Evolutionary conservation across 2,888 invertebrate genomes (phyloP), one percentile per base, ranked within the genome.

Genomic region (Tinea semifulvella): DNA sequence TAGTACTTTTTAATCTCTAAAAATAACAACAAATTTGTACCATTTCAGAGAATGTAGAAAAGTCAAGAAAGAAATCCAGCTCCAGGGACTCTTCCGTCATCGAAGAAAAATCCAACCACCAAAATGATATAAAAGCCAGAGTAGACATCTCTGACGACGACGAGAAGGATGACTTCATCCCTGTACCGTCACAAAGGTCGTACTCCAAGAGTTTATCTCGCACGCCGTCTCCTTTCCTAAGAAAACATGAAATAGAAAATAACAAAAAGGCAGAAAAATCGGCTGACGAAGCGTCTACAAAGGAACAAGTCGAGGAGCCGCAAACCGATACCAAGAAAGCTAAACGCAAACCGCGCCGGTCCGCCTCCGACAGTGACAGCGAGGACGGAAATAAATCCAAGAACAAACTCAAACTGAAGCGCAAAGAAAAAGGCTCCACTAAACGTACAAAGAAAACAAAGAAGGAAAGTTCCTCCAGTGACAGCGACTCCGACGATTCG

Each of bases 191-290:
- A 11, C 51, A 68, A 46, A 65, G 77, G 25, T 76, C 88, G 61
- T 89, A 87, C 63, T 89, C 89, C 16, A 84, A 85, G 63, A 92
- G 92, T 58, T 80, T 92, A 35, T 93, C 93, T n/a, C 85, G 92
- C 50, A 93, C 92, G 1, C 92, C 93, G 10, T 92, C 93, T 11
- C 92, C 93, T 35, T 92, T 93, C 68, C 87, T 92, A 49, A 89
- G 89, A 56, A 85, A 84, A 53, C 82, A 85, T 51, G 87, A 86
- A 63, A 82, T 85, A 40, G 85, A 75, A 48, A 63, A 56, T 42
- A 60, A 60, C 56, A 70, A 85, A 64, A 79, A 74, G 55, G 56
- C 70, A 1, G 66, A 79, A 45, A 64, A 69, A 51, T 75, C 76
- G n/a, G 70, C 63, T 11, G 69, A 77, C 53, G 65, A 83, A 64